Base-by-base conservation (phyloP, 2,888 invertebrate genomes). In the Clusia tigrina region DNA sequence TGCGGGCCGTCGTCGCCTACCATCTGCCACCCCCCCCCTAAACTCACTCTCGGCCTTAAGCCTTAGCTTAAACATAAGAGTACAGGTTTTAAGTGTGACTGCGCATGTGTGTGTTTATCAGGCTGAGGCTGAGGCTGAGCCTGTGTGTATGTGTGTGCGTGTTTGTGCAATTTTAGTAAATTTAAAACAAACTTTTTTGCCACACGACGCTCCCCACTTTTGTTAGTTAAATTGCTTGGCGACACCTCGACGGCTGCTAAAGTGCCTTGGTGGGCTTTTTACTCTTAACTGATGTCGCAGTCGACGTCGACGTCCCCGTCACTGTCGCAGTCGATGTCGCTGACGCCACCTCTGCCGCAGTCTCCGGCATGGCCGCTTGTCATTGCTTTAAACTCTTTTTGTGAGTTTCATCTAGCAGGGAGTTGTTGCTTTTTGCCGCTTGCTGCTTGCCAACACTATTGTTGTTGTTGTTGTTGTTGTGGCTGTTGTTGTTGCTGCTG, bases 401-500 rank as follows among this genome's bases (percentile, higher is more conserved):
- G 42, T 32, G 9, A n/a, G n/a, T 42, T 6, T 42, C n/a, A 48
- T 48, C 48, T 48, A 15, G 10, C 5, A 48, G 51, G n/a, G 25
- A 65, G 38, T 42, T 61, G 61, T 58, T 58, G 60, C 42, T 42
- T 37, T 48, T 25, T 42, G 1, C 42, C 17, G 2, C 18, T 12
- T 42, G 9, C 26, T 10, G 15, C 38, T 17, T 25, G 17, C 51
- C 55, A 24, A 23, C 56, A 46, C 46, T 58, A 62, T 51, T 59
- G 60, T n/a, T 56, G 46, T 54, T 54, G 42, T 20, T 60, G 64
- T 51, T 58, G 56, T 54, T 55, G 58, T 42, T 63, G 56, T 68
- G 62, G 62, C 48, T 66, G 37, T 24, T 53, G 54, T 26, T 59
- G 58, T 60, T 68, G 67, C 67, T 74, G 64, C 62, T 57, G 64